These are phyloP conservation scores for Acleris cristana DNA, from an alignment of 2,888 invertebrate species.

Conservation along the genomic window DNA sequence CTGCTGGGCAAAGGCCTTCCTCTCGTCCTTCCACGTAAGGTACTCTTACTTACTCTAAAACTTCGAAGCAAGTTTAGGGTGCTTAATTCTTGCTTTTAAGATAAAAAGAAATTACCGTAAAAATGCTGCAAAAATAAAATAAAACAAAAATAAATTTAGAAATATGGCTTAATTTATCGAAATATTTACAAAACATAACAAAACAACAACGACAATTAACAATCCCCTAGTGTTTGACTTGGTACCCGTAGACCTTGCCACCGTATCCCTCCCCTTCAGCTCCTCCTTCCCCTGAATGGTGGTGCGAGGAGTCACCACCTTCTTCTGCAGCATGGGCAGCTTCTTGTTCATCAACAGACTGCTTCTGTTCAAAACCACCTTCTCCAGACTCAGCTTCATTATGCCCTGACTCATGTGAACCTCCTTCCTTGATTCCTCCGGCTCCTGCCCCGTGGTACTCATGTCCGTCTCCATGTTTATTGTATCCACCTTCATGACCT, in stretches of 20 bases:
- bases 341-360: slow-evolving; percentile 68
- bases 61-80: too few species aligned
- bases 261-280: slow-evolving; percentile 55
- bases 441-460: slow-evolving; percentile 78
- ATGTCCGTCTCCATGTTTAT: slow-evolving; percentile 82
- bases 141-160: slow-evolving; percentile 1
- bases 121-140: too few species aligned
- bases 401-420: slow-evolving; percentile 78
- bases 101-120: too few species aligned
- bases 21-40: too few species aligned
- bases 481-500: slow-evolving; percentile 83
- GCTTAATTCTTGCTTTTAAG: too few species aligned
- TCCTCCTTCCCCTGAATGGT: slow-evolving; percentile 78
- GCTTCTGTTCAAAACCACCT: slow-evolving; percentile 80
- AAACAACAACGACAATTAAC: slow-evolving; percentile 61
- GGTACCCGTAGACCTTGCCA: slow-evolving; percentile 76
- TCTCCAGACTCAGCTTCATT: slow-evolving; percentile 75
- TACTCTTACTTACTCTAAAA: too few species aligned
- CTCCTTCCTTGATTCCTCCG: slow-evolving; percentile 81
- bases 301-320: slow-evolving; percentile 76
- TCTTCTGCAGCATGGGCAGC: slow-evolving; percentile 78
- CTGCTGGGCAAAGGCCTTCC: too few species aligned
- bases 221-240: slow-evolving; percentile 63
- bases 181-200: slow-evolving; percentile 69
- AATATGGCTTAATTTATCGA: slow-evolving; percentile 69